A percentile compares a stretch with the other conserved stretches of the same genome.
Conservation (phyloP, 2,888 invertebrate species). For the Cantharis rufa region DNA sequence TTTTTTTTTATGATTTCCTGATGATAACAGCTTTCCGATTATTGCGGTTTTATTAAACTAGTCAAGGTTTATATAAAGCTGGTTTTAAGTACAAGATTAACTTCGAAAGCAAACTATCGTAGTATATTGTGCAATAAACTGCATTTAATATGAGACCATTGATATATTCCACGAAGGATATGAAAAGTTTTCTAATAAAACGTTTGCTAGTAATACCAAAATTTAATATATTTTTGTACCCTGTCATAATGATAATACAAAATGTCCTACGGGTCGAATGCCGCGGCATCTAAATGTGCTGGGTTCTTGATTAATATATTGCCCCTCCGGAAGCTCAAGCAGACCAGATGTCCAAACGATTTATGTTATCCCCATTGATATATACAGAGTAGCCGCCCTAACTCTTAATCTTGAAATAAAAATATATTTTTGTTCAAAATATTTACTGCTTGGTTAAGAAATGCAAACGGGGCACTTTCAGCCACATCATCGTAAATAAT, state of each 20-base stretch:
- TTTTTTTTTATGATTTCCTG: background rate
- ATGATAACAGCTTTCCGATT: background rate
- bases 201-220: conserved; percentile 26
- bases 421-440: conserved; percentile 24
- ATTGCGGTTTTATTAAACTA: background rate
- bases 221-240: conserved; percentile 41
- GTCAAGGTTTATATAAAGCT: background rate
- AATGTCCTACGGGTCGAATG: conserved; percentile 36
- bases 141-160: background rate
- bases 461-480: background rate
- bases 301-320: conserved; percentile 44
- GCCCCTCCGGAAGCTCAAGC: conserved; percentile 42
- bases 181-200: conserved; percentile 11
- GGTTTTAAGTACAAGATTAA: background rate
- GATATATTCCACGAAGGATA: background rate
- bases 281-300: conserved; percentile 36
- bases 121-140: background rate
- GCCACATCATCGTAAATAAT: background rate
- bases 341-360: conserved; percentile 44
- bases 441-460: conserved; percentile 22
- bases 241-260: conserved; percentile 40
- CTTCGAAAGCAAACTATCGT: background rate
- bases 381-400: conserved; percentile 31
- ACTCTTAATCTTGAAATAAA: conserved; percentile 19
- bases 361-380: conserved; percentile 39